phyloP scores from a whole-genome alignment of 2,888 invertebrate genomes.

The Cecidostiba fungosa region DNA sequence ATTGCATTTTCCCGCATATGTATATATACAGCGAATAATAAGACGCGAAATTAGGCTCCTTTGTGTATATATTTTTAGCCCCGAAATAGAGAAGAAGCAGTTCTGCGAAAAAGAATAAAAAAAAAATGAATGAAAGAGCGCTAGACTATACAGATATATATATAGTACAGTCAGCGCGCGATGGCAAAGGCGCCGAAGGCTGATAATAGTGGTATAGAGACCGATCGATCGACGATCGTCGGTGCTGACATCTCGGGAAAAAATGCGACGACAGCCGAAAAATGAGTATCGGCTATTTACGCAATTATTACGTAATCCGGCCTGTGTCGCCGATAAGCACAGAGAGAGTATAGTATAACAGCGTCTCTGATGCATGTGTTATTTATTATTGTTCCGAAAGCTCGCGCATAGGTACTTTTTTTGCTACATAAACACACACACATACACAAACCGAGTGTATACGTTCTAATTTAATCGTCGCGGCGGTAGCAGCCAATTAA shows the following conservation, averaged over 20 bases:
- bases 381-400: constrained; percentile 9
- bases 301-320: constrained; percentile 46
- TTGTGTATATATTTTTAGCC: background rate
- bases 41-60: constrained; percentile 1
- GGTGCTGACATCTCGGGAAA: constrained; percentile 17
- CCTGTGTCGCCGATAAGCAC: background rate
- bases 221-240: constrained; percentile 15
- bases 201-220: background rate
- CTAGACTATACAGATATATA: background rate
- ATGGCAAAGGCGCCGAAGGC: background rate
- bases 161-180: background rate
- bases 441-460: background rate
- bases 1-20: background rate
- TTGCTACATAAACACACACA: too few relatives aligned
- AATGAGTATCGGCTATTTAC: constrained; percentile 18
- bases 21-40: background rate
- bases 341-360: background rate
- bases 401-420: background rate
- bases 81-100: background rate
- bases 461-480: constrained; percentile 54
- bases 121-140: background rate
- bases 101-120: background rate
- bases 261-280: background rate
- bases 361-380: background rate
- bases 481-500: constrained; percentile 46